Percentiles rank a stretch among this genome's conserved stretches.
Conservation (phyloP, 2,113 vertebrate genomes). For the Chloropsis cyanopogon region DNA sequence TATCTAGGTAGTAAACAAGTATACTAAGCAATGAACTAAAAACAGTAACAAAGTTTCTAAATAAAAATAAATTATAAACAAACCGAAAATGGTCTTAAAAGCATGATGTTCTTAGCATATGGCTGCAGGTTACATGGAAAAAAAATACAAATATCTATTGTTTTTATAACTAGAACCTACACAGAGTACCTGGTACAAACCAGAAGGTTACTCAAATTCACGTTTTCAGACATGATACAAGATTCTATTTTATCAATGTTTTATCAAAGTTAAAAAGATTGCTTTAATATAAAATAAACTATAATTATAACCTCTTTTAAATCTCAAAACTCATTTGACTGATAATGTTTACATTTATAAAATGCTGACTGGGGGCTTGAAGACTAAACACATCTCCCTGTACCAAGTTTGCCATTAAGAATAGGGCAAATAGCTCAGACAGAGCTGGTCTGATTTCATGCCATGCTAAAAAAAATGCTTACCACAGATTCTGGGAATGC, state of each 20-base stretch:
- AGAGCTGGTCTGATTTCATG: not conserved
- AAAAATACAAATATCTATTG: not conserved
- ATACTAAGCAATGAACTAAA: not conserved
- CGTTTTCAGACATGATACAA: not conserved
- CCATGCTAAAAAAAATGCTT: not conserved
- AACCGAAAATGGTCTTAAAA: not conserved
- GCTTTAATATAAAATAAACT: not conserved
- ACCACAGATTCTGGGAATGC: not conserved
- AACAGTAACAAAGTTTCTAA: not conserved
- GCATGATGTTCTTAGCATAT: not conserved
- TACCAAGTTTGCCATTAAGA: not conserved
- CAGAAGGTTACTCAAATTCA: not conserved
- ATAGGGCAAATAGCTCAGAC: fast-evolving
- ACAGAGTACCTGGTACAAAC: not conserved
- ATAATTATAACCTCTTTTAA: not conserved
- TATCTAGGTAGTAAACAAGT: not conserved
- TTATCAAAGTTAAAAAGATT: not conserved
- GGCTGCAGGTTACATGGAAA: not conserved
- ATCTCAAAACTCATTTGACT: not conserved
- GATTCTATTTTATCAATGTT: not conserved
- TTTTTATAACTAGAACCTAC: not conserved
- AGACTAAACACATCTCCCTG: not conserved
- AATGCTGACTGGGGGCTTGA: not conserved
- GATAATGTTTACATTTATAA: not conserved
- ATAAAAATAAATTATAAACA: not conserved